These are phyloP conservation scores for Drosophila miranda DNA, from an alignment of 1,140 invertebrate species.

Conservation along the genomic window DNA sequence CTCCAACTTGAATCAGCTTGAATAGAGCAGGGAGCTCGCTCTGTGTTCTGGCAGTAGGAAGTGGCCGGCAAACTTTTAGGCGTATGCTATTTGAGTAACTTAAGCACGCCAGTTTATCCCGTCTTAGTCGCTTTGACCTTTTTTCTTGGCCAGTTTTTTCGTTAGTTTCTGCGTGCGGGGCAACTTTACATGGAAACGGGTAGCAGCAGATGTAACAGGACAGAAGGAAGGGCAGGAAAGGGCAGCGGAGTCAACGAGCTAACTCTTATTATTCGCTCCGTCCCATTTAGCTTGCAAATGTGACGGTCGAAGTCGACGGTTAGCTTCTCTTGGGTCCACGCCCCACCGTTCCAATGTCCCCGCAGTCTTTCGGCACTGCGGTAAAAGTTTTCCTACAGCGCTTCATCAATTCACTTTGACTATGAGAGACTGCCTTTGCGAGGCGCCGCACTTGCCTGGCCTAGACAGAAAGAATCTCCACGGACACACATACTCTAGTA, in stretches of 20 bases:
- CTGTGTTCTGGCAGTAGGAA: slow-evolving; percentile 10
- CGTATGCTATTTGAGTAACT: slow-evolving; percentile 67
- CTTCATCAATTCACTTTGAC: slow-evolving; percentile 80
- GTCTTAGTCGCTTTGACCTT: slow-evolving; percentile 74
- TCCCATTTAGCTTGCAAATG: slow-evolving; percentile 56
- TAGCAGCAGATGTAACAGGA: slow-evolving; percentile 6
- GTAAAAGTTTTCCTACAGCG: slow-evolving; percentile 61
- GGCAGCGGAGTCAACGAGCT: neutral
- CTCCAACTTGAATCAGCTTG: slow-evolving; percentile 18
- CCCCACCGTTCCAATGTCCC: slow-evolving; percentile 10
- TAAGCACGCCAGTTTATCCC: slow-evolving; percentile 70
- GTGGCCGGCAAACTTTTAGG: slow-evolving; percentile 53
- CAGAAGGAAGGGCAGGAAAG: neutral
- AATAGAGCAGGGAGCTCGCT: slow-evolving; percentile 15
- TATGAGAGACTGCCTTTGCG: slow-evolving; percentile 36
- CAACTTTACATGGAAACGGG: slow-evolving; percentile 50
- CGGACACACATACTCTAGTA: slow-evolving; percentile 2
- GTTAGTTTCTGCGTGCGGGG: slow-evolving; percentile 23
- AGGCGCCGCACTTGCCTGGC: slow-evolving; percentile 28
- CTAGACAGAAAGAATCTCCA: slow-evolving; percentile 30
- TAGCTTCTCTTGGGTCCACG: slow-evolving; percentile 9
- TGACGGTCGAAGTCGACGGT: slow-evolving; percentile 1
- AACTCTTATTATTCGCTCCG: slow-evolving; percentile 49
- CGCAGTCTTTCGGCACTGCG: neutral
- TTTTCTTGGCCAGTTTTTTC: slow-evolving; percentile 12